Evolutionary conservation across 1,140 invertebrate species (phyloP), one percentile per base, ranked within the genome.

Genomic region (Saccostrea echinata): DNA sequence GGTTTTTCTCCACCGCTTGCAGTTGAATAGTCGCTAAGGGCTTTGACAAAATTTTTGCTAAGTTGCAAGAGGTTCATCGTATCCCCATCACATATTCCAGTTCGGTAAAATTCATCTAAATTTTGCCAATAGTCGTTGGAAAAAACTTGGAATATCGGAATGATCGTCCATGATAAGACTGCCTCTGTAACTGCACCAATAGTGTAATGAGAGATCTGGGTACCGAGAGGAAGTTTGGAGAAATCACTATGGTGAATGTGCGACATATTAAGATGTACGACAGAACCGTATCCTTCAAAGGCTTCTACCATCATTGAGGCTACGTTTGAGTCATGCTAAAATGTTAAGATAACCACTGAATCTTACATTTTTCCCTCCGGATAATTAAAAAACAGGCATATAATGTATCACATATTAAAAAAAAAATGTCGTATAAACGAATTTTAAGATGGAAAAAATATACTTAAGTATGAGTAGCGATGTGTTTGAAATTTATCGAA

Each of bases 241-340:
- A 84, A 88, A 51, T 88, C 87, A 35, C 61, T 84, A 35, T 88
- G 87, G 9, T 84, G 87, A 9, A 88, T 61, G 18, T 85, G 55
- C 3, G 33, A 61, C 57, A 88, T 51, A 57, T 88, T 88, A 0
- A 88, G 18, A 12, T 88, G 27, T 21, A 88, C 24, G 4, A 88
- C 83, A n/a, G 87, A 84, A 30, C 87, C 87, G 51, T 88, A 88
- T 33, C 87, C 87, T 4, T 35, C 0, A 24, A 80, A 84, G 16
- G 51, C 13, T 27, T 88, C 83, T 43, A 43, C 30, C 21, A 6
- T 16, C 16, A 88, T n/a, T 43, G 24, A 18, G 4, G 80, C 80
- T 0, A 33, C 80, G 13, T 30, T 30, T 13, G 64, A 21, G 24
- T 30, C 24, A 9, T 57, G 55, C 55, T 57, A 57, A 16, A 57